Evolutionary conservation across 2,113 vertebrate genomes (phyloP).

Genomic region (Agelaius phoeniceus): DNA sequence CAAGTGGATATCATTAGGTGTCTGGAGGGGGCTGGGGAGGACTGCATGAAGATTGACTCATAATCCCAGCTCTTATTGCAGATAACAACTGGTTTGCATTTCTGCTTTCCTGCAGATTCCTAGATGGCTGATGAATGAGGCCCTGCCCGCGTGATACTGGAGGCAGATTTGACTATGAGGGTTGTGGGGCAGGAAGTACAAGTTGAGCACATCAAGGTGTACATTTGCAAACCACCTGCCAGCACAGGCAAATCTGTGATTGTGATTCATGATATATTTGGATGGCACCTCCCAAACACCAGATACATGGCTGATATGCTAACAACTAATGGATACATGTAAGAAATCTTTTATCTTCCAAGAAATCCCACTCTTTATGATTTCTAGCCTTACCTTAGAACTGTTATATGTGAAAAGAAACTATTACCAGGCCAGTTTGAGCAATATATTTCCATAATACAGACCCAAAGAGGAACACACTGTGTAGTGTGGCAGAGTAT

Average conservation of each 20-base stretch:
- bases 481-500: background rate
- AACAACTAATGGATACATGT: slow-evolving; percentile 80
- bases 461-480: background rate
- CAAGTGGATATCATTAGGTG: background rate
- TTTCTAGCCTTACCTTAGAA: background rate
- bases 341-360: background rate
- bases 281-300: slow-evolving; percentile 85
- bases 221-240: slow-evolving; percentile 71
- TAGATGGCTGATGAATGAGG: slow-evolving; percentile 84
- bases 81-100: background rate
- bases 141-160: slow-evolving; percentile 82
- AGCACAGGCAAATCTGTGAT: slow-evolving; percentile 78
- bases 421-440: background rate
- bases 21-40: background rate
- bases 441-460: background rate
- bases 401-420: background rate
- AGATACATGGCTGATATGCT: slow-evolving; percentile 87
- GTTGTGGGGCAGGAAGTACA: slow-evolving; percentile 81
- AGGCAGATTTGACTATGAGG: slow-evolving; percentile 78
- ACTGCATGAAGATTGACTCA: background rate
- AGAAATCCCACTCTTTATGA: background rate
- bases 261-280: slow-evolving; percentile 85
- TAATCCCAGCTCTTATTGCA: background rate
- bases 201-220: slow-evolving; percentile 79
- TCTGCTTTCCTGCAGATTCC: background rate